phyloP scores from a whole-genome alignment of 2,113 vertebrate genomes.

The Calypte anna region DNA sequence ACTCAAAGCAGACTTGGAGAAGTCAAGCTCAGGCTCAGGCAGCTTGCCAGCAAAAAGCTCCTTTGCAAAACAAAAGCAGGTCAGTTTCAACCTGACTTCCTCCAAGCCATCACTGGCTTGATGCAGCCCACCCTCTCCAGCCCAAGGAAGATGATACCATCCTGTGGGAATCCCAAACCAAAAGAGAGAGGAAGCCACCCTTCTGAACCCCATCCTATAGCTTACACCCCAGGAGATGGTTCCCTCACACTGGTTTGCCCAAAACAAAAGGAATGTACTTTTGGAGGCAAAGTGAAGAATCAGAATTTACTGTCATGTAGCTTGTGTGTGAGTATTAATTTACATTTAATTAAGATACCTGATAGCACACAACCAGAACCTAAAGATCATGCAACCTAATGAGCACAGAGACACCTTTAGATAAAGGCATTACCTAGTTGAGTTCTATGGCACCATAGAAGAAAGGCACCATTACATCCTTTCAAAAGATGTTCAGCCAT shows the following conservation, averaged over 20 bases:
- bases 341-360: neutral
- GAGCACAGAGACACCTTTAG: neutral
- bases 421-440: neutral
- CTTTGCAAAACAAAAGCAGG: neutral
- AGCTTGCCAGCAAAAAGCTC: neutral
- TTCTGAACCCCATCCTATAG: neutral
- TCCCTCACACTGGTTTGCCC: neutral
- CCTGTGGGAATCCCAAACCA: neutral
- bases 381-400: neutral
- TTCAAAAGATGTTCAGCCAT: neutral
- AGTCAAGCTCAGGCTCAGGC: neutral
- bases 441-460: neutral
- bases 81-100: neutral
- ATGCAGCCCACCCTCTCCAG: neutral
- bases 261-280: neutral
- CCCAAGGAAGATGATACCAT: neutral
- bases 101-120: neutral
- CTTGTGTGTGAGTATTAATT: neutral
- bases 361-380: neutral
- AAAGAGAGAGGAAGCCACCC: neutral
- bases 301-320: neutral
- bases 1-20: neutral
- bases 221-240: neutral
- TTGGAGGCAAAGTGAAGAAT: neutral
- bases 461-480: neutral